These are phyloP conservation scores for Falco cherrug DNA, from an alignment of 2,797 vertebrate genomes.

Conservation along the genomic window DNA sequence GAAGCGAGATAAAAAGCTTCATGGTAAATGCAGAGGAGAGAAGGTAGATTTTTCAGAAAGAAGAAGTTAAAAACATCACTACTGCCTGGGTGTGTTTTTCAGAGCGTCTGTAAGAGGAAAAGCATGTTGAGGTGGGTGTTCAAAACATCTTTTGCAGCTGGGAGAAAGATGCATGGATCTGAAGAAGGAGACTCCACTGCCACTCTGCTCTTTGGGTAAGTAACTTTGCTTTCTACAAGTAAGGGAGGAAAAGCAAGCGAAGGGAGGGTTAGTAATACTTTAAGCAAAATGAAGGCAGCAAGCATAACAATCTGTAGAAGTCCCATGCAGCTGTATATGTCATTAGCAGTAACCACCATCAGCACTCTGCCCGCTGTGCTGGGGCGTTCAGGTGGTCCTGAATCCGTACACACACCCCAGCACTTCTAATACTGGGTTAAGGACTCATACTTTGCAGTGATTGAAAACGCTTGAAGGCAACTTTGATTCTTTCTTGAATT, in stretches of 20 bases:
- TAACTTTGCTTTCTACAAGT: background rate
- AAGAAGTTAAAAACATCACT: background rate
- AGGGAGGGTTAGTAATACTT: background rate
- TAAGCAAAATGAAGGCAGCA: background rate
- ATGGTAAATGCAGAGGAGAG: background rate
- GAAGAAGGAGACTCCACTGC: background rate
- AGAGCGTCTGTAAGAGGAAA: background rate
- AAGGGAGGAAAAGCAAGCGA: background rate
- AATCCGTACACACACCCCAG: accelerated
- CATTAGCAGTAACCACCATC: background rate
- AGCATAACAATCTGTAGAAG: background rate
- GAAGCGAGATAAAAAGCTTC: background rate
- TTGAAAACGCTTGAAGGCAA: background rate
- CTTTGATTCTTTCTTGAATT: background rate
- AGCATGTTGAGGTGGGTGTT: background rate
- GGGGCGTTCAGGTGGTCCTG: background rate
- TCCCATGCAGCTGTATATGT: background rate
- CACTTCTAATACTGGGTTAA: background rate
- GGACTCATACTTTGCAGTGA: background rate
- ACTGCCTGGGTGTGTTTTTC: background rate
- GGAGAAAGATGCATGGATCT: background rate
- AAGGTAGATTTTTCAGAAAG: background rate
- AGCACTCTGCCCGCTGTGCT: accelerated
- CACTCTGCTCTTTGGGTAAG: background rate
- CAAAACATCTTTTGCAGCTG: background rate